Conservation (phyloP, 2,888 invertebrate species). For the Drosophila emarginata region DNA sequence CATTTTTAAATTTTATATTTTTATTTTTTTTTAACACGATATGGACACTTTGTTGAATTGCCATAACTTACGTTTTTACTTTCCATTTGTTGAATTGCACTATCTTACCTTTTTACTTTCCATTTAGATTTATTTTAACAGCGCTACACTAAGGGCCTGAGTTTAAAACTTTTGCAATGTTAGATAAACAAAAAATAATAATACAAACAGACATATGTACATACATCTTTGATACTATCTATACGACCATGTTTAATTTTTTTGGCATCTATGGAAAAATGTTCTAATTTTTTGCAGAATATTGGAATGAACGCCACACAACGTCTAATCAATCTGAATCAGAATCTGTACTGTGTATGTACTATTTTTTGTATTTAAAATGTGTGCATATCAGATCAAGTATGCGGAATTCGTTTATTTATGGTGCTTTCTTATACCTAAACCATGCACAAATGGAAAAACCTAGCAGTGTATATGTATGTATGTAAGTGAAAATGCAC, state of each 20-base stretch:
- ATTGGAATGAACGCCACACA: too few relatives aligned
- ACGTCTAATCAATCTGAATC: too few relatives aligned
- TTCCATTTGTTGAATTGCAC: too few relatives aligned
- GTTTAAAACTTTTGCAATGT: background rate
- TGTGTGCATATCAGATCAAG: background rate
- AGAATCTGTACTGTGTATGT: background rate
- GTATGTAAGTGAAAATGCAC: background rate
- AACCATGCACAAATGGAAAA: conserved; percentile 19
- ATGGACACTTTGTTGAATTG: background rate
- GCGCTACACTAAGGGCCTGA: background rate
- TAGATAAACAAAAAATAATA: background rate
- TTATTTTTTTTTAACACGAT: too few relatives aligned
- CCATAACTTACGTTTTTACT: too few relatives aligned
- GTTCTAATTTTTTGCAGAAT: background rate
- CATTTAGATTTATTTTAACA: background rate
- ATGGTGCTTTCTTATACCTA: conserved; percentile 31
- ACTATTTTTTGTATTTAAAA: background rate
- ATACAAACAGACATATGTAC: background rate
- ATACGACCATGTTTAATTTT: too few relatives aligned
- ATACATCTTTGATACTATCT: background rate
- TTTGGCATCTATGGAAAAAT: background rate
- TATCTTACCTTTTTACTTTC: background rate
- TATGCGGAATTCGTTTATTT: conserved; percentile 19
- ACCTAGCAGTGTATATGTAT: background rate
- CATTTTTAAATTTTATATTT: too few relatives aligned